Evolutionary conservation across 1,140 invertebrate species (phyloP), one percentile per base, ranked within the genome.

Genomic region (Argopecten irradians): DNA sequence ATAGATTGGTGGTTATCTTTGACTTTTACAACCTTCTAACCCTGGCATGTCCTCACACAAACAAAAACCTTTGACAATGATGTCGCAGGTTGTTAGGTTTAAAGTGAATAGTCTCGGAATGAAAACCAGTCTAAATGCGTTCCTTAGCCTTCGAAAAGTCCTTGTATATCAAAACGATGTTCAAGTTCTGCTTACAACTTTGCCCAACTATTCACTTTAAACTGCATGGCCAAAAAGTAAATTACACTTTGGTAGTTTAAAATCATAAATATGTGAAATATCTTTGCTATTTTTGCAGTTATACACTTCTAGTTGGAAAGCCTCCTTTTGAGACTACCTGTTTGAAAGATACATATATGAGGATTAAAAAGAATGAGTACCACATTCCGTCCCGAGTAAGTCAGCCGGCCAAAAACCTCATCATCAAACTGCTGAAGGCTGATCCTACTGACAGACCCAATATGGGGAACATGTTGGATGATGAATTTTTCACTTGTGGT

Each of bases 261-360:
- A n/a, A 32, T 0, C 34, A 34, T n/a, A 3, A 32, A 1, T 22
- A 84, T 0, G n/a, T 32, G 19, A n/a, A n/a, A 32, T 28, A 84
- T 3, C 14, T 36, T n/a, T n/a, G n/a, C n/a, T n/a, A 85, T 71
- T 35, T 71, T 89, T 87, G 8, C 92, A 96, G 96, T 46, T 99
- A 98, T 94, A 99, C 98, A 2, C 95, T 99, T 88, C 96, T 99
- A 3, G 97, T 99, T 83, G 99, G 99, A 11, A 98, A 98, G 94
- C 98, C 99, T 7, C 99, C 99, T 9, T 99, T 99, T 96, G 99
- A 99, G 95, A 99, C 99, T 0, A 97, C 97, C 16, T 97, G 97
- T 85, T 92, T 97, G 13, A 96, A 97, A 71, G 98, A 99, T 94
- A 99, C 98, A 0, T 99, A 99, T 95, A 96, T 97, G 13, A 95